Evolutionary conservation across 2,888 invertebrate genomes (phyloP), one percentile per base, ranked within the genome.

Genomic region (Orgyia antiqua): DNA sequence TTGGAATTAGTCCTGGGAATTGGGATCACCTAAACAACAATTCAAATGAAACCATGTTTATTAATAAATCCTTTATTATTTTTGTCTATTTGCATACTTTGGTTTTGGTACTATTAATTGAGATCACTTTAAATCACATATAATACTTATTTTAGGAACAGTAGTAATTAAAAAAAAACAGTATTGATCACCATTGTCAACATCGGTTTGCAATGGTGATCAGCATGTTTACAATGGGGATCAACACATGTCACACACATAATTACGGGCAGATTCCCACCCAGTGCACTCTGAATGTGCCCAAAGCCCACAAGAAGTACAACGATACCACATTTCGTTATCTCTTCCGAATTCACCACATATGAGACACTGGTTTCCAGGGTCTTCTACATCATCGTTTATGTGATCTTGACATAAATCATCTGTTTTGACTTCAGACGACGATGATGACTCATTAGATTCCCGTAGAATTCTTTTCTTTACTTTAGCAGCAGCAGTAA

Each of bases 1-100:
- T n/a, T n/a, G n/a, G n/a, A n/a, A n/a, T n/a, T n/a, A n/a, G n/a
- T n/a, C n/a, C n/a, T n/a, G n/a, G n/a, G n/a, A 3, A 21, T 84
- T 77, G 40, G 68, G 76, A 28, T 84, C 84, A 49, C 73, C 76
- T 2, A 74, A 82, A 1, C 76, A 72, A 2, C 68, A 69, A 39
- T 48, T 38, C 4, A n/a, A 18, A 10, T 36, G 32, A 20, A 33
- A 38, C 35, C 75, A 11, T 57, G 64, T 23, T 68, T 7, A 13
- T 27, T 62, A 11, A 51, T 77, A 47, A 45, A 80, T 45, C 80
- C 82, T 36, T 33, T 43, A 7, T 51, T 78, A 12, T 46, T 83
- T 23, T 44, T 30, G 3, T 21, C 21, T 21, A 3, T 8, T 5
- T 3, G 4, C n/a, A 21, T 8, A 25, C 1, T 25, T 25, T 15